These are phyloP conservation scores for Gibbula magus DNA, from an alignment of 2,888 invertebrate genomes.

Conservation along the genomic window DNA sequence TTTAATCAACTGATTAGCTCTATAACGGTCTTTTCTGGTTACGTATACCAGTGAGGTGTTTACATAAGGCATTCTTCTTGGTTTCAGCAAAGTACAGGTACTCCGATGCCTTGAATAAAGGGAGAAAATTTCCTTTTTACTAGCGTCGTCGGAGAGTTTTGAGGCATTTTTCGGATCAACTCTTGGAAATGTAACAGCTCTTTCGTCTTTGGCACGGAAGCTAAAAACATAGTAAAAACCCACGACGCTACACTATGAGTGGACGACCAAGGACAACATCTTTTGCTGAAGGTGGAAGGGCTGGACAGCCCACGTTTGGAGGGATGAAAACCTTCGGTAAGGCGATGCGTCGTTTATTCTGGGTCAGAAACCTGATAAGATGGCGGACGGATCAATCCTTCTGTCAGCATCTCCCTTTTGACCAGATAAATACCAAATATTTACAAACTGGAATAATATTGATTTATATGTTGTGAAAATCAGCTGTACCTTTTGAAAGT, in stretches of 20 bases:
- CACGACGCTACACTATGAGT: conserved; percentile 57
- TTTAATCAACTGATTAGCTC: conserved; percentile 8
- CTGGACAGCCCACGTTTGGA: conserved; percentile 66
- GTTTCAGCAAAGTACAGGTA: neutral
- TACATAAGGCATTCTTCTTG: conserved; percentile 15
- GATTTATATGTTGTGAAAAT: too few species aligned
- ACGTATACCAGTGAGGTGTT: neutral
- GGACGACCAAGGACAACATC: conserved; percentile 72
- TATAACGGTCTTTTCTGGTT: neutral
- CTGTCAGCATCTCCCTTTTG: conserved; percentile 17
- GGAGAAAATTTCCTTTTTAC: conserved; percentile 9
- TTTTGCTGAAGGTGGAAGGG: conserved; percentile 71
- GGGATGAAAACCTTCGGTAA: conserved; percentile 71
- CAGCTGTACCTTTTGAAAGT: too few species aligned
- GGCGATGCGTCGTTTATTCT: conserved; percentile 46
- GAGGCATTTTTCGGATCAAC: conserved; percentile 18
- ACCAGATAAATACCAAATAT: too few species aligned
- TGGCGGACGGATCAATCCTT: conserved; percentile 39
- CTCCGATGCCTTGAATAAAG: conserved; percentile 1
- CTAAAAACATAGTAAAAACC: neutral
- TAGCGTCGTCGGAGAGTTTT: conserved; percentile 4
- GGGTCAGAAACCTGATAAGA: conserved; percentile 43
- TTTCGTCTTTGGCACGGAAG: conserved; percentile 13
- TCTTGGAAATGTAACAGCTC: conserved; percentile 21
- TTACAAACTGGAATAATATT: too few species aligned